Evolutionary conservation across 1,140 invertebrate species (phyloP), one percentile per base, ranked within the genome.

Genomic region (Caenorhabditis tropicalis): DNA sequence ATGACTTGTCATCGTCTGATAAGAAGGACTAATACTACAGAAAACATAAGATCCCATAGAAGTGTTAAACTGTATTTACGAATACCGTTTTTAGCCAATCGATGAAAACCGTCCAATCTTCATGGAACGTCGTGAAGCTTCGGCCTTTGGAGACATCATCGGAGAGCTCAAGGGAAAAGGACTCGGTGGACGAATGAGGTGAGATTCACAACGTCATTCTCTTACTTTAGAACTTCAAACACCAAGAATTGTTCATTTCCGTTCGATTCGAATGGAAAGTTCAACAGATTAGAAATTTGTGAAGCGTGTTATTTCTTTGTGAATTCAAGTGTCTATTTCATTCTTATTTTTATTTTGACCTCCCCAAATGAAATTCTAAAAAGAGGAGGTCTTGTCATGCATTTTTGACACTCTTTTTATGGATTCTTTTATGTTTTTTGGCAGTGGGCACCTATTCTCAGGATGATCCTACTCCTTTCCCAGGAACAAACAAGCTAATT

Each of bases 91-190:
- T 21, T 29, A 74, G 65, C 65, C 65, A 27, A 74, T 60, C 56
- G 36, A 80, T 29, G 19, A 81, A 39, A 21, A 74, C 0, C 65
- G 65, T 74, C 83, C 83, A 60, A 85, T 85, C 89, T 82, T 46
- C 80, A 92, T 90, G 0, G 94, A 82, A 27, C 91, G 92, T 88
- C 85, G 86, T 19, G 86, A 86, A n/a, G 70, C 56, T 36, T 81
- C 60, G 2, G 85, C 85, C 19, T 83, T 87, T 43, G 86, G 86
- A 81, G 81, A 81, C 36, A 80, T 88, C 31, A 51, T 89, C 21
- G 85, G 56, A 56, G 88, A 86, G 48, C 87, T 88, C 24, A 88
- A 88, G 53, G 81, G 84, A 56, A 88, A 88, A 43, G 70, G 86
- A 36, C 83, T 87, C 39, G 84, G 83, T 10, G 81, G 86, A 46